Conservation (phyloP, 2,888 invertebrate species). For the Branchipolynoe longqiensis region DNA sequence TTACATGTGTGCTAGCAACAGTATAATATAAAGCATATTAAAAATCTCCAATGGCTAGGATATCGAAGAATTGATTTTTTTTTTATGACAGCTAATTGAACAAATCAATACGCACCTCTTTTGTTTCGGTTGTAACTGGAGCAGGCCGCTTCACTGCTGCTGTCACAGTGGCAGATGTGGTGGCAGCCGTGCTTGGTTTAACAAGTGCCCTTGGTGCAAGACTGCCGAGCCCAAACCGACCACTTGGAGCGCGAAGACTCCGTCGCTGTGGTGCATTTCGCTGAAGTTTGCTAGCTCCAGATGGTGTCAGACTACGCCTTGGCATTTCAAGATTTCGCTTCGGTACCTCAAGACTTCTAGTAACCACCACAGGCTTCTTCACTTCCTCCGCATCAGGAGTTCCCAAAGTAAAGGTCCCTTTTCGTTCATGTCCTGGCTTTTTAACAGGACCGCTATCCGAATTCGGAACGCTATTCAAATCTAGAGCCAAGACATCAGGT, state of each 20-base stretch:
- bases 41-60: no score
- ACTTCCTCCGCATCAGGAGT: not conserved
- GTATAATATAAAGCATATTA: no score
- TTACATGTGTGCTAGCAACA: no score
- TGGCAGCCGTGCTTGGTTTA: not conserved
- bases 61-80: no score
- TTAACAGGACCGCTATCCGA: not conserved
- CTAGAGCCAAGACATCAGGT: no score
- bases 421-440: constrained; percentile 1
- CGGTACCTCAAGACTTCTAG: no score
- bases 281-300: not conserved
- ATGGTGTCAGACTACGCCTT: not conserved
- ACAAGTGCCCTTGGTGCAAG: not conserved
- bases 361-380: no score
- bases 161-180: no score
- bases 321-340: no score
- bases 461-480: no score
- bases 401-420: constrained; percentile 7
- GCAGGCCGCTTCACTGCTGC: not conserved
- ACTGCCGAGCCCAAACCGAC: not conserved
- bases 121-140: not conserved
- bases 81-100: no score
- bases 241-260: not conserved
- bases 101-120: constrained; percentile 1
- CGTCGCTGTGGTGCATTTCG: constrained; percentile 12